A percentile compares a stretch with the other conserved stretches of the same genome.
Conservation (phyloP, 2,113 vertebrate species). For the Apteryx mantelli region DNA sequence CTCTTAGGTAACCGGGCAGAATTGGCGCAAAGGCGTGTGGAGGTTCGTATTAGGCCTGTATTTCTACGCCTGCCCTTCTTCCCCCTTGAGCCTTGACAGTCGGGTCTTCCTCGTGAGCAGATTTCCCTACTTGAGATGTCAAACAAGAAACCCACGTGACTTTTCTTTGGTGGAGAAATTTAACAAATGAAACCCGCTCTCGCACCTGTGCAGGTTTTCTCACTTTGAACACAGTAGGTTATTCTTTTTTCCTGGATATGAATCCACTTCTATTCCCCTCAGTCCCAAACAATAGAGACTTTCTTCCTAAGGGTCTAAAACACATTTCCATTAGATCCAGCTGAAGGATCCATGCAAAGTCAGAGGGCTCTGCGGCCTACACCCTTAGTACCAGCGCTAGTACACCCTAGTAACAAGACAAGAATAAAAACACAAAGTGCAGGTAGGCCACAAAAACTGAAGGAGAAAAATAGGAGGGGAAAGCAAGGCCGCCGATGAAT, state of each 20-base stretch:
- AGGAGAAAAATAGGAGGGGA: background rate
- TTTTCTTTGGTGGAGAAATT: background rate
- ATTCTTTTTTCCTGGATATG: fast-evolving
- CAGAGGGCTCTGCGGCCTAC: background rate
- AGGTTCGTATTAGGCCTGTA: no score
- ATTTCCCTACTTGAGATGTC: background rate
- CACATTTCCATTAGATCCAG: fast-evolving
- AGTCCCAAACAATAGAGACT: background rate
- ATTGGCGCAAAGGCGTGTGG: background rate
- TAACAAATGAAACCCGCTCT: background rate
- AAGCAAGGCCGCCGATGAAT: background rate
- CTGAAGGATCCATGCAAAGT: background rate
- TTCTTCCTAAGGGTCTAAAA: background rate
- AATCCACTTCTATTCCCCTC: fast-evolving
- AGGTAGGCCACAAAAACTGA: background rate
- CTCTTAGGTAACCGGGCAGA: no score
- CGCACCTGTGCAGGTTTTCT: background rate
- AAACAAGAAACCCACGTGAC: fast-evolving
- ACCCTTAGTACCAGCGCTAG: background rate
- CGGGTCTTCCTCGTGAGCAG: no score
- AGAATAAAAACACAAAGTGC: background rate
- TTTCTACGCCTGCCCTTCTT: no score
- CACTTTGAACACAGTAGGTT: no score
- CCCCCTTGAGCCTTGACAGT: no score
- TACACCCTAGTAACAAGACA: background rate